Evolutionary conservation across 2,888 invertebrate genomes (phyloP).

Genomic region (Norana najaformis): DNA sequence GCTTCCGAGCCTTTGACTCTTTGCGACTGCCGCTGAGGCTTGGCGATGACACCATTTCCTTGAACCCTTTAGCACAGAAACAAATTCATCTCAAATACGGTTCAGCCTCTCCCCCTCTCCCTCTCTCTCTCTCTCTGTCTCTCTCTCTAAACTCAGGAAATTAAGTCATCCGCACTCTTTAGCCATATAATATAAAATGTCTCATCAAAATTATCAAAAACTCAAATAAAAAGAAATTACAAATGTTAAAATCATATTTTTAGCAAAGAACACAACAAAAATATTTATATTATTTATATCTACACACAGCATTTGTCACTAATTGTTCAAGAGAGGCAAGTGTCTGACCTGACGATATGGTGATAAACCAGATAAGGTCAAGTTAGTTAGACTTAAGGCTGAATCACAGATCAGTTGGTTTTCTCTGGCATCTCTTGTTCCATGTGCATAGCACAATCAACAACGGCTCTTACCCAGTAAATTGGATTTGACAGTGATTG

Average conservation of each 20-base stretch:
- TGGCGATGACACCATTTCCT: constrained; percentile 75
- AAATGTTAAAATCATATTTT: neutral
- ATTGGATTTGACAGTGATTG: constrained; percentile 95
- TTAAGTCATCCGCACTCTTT: neutral
- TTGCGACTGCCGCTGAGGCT: constrained; percentile 76
- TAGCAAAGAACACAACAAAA: too few species aligned
- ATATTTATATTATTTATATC: neutral
- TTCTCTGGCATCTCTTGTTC: too few species aligned
- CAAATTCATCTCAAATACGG: constrained; percentile 28
- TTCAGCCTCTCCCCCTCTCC: too few species aligned
- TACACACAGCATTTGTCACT: too few species aligned
- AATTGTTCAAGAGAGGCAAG: neutral
- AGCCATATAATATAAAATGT: neutral
- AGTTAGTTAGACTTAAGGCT: neutral
- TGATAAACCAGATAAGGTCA: neutral
- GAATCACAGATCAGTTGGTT: neutral
- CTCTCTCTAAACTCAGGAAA: neutral
- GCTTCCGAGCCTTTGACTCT: constrained; percentile 69
- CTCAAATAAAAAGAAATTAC: neutral
- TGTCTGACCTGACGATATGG: too few species aligned
- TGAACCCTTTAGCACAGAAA: constrained; percentile 66
- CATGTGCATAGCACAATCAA: too few species aligned
- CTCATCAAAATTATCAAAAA: neutral
- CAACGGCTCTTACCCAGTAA: constrained; percentile 76
- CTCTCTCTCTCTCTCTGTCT: too few species aligned